These are phyloP conservation scores for Ophiodon elongatus DNA, from an alignment of 2,113 vertebrate genomes.

Conservation along the genomic window DNA sequence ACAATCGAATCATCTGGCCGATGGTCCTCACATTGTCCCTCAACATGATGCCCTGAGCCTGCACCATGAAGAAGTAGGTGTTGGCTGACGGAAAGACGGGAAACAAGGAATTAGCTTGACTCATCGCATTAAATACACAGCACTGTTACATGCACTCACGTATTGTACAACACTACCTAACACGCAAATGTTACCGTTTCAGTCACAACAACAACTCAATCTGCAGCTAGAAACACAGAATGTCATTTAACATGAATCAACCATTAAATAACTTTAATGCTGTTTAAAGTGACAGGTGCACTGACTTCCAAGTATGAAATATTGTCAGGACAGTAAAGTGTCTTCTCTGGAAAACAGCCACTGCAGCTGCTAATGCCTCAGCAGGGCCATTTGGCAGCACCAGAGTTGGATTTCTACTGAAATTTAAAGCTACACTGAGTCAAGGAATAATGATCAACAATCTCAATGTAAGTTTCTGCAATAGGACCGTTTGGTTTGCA, in stretches of 20 bases:
- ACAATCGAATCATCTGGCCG: conserved; percentile 94
- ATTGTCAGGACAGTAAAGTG: too few relatives aligned
- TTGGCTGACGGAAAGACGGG: conserved; percentile 85
- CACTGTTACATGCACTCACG: not conserved
- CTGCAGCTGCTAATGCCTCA: not conserved
- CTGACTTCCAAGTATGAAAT: too few relatives aligned
- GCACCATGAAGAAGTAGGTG: conserved; percentile 98
- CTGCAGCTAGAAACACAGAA: not conserved
- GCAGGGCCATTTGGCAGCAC: not conserved
- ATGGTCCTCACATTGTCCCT: conserved; percentile 97
- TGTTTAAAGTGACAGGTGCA: too few relatives aligned
- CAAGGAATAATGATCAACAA: not conserved
- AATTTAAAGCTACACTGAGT: not conserved
- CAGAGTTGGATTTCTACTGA: not conserved
- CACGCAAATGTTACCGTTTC: not conserved
- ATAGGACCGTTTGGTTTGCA: not conserved
- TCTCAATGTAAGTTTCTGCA: not conserved
- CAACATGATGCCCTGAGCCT: conserved; percentile 97
- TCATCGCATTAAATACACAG: not conserved
- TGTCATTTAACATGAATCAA: not conserved
- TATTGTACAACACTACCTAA: not conserved
- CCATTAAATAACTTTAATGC: too few relatives aligned
- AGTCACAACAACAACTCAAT: not conserved
- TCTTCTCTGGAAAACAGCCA: too few relatives aligned
- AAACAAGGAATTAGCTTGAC: not conserved